Base-by-base conservation (phyloP, 30 jellyfish, hydroid and myxozoan genomes). In the Nemopilema nomurai region DNA sequence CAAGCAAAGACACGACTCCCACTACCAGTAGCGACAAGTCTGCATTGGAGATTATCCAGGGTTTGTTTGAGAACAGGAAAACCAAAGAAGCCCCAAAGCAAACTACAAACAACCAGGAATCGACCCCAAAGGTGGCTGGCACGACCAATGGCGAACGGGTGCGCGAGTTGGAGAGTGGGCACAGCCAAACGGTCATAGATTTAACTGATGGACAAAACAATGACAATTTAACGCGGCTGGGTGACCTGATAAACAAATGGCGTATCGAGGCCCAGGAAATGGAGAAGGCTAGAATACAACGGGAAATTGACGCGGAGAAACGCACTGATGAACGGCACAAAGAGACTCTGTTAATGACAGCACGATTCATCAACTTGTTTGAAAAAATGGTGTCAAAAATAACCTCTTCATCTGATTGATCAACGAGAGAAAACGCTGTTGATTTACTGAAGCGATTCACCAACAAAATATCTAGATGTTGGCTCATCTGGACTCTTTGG, bases 291-390 rank as follows among this genome's bases (percentile, higher is more conserved):
- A 68, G 81, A 32, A 67, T 71, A 1, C 20, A 32, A 19, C 71
- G 92, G 50, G 92, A 83, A 53, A 71, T 21, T 20, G 92, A 76
- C 8, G 51, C 86, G 51, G 92, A 83, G 16, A 32, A 30, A 32
- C 82, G 87, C 20, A 31, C 17, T 17, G 92, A 83, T 24, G 92
- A 83, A 72, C 53, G 69, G 80, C 92, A 83, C 72, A 51, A 53
- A 24, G 92, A 83, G 28, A 83, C 51, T 57, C 24, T 71, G 67
- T 30, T 18, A 7, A 62, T 83, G 83, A 73, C 92, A 1, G 30
- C 72, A 29, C 73, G 74, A 65, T 83, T 83, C 62, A 63, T 83
- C 9, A 52, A 73, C n/a, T 57, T 83, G 76, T 83, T 83, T 72
- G 92, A 83, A 30, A 65, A 49, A n/a, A n/a, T 83, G 66, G 79